Conservation (phyloP, 2,888 invertebrate genomes). For the Polymixis flavicincta region DNA sequence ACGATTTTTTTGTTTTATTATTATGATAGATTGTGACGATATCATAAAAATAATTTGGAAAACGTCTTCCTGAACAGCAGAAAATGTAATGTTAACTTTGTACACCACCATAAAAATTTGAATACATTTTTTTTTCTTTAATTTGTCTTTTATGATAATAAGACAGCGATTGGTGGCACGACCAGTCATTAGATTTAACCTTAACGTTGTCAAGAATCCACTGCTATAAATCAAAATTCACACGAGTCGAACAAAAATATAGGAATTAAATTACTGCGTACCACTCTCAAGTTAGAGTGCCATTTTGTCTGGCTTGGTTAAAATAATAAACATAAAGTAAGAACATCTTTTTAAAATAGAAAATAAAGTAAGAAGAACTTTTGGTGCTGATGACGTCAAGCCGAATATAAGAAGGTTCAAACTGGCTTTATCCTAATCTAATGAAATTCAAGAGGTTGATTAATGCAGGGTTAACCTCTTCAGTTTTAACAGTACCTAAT, state of each 20-base stretch:
- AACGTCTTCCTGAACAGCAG: not conserved
- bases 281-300: not conserved
- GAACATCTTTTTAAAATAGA: not conserved
- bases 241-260: not conserved
- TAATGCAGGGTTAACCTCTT: not conserved
- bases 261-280: not conserved
- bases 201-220: not conserved
- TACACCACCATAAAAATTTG: not conserved
- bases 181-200: not conserved
- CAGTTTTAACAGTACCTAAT: not conserved
- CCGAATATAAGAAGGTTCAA: not conserved
- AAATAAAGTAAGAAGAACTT: not conserved
- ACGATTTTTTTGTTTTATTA: slow-evolving; percentile 26
- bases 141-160: not conserved
- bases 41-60: not conserved
- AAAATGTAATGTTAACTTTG: not conserved
- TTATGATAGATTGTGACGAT: slow-evolving; percentile 53
- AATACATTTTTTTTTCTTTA: not conserved
- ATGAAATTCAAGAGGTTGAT: not conserved
- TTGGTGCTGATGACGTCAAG: no score
- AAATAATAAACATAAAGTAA: not conserved
- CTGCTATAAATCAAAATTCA: not conserved
- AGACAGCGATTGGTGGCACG: not conserved
- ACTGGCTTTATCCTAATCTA: not conserved
- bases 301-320: not conserved